Evolutionary conservation across 2,888 invertebrate species (phyloP).

Genomic region (Zele albiditarsus): DNA sequence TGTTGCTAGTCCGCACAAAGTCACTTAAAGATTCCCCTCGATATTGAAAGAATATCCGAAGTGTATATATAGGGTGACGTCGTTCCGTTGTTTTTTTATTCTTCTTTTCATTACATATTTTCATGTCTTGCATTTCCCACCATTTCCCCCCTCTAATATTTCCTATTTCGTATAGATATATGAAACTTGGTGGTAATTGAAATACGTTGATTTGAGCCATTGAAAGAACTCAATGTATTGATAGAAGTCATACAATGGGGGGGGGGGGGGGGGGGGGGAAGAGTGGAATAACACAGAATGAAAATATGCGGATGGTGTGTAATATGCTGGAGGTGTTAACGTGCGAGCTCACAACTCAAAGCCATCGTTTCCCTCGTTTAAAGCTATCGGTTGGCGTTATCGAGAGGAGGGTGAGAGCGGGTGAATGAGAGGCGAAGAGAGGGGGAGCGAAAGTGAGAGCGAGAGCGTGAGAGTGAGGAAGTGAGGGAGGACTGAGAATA

Average conservation of each 20-base stretch:
- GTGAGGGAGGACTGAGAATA: slow-evolving; percentile 36
- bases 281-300: background rate
- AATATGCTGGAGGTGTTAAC: slow-evolving; percentile 2
- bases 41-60: slow-evolving; percentile 73
- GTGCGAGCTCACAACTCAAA: slow-evolving; percentile 18
- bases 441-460: slow-evolving; percentile 35
- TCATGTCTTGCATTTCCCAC: slow-evolving; percentile 58
- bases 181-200: no score
- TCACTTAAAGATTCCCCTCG: slow-evolving; percentile 74
- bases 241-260: no score
- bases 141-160: slow-evolving; percentile 2
- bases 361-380: slow-evolving; percentile 49
- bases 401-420: slow-evolving; percentile 69
- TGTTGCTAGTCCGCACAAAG: slow-evolving; percentile 66
- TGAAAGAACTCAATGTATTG: no score
- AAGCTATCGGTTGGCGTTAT: slow-evolving; percentile 73
- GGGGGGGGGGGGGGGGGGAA: background rate
- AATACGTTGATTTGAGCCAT: no score
- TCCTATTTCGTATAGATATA: no score
- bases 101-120: slow-evolving; percentile 15
- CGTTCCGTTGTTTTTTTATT: background rate
- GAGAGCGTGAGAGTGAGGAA: slow-evolving; percentile 47
- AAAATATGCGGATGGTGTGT: background rate
- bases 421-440: slow-evolving; percentile 55
- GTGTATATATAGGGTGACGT: slow-evolving; percentile 14